Conservation (phyloP, 2,888 invertebrate genomes). For the Nymphalis urticae region DNA sequence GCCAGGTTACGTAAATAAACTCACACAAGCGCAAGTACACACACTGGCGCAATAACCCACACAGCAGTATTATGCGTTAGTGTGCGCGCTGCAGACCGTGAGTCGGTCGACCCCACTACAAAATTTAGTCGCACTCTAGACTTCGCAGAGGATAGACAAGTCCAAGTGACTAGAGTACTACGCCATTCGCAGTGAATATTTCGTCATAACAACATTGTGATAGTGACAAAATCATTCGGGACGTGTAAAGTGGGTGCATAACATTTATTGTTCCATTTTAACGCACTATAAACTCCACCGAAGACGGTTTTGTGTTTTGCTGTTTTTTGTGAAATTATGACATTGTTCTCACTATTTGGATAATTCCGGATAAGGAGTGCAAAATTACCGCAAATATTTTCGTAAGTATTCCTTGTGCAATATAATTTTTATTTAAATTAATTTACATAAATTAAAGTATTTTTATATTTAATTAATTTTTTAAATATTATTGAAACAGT, state of each 20-base stretch:
- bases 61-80: slow-evolving; percentile 39
- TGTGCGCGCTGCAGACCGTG: slow-evolving; percentile 69
- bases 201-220: slow-evolving; percentile 79
- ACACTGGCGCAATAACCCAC: slow-evolving; percentile 46
- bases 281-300: slow-evolving; percentile 63
- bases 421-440: slow-evolving; percentile 22
- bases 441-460: not conserved
- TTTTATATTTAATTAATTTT: slow-evolving; percentile 8
- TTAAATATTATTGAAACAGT: not conserved
- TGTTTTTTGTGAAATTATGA: slow-evolving; percentile 69
- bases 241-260: slow-evolving; percentile 77
- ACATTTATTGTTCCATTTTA: slow-evolving; percentile 54
- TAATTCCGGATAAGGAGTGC: slow-evolving; percentile 75
- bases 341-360: slow-evolving; percentile 75
- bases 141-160: slow-evolving; percentile 63
- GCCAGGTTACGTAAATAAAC: slow-evolving; percentile 74
- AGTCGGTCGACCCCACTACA: slow-evolving; percentile 77
- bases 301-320: slow-evolving; percentile 57
- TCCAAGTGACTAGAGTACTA: slow-evolving; percentile 58
- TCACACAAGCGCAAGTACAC: slow-evolving; percentile 57
- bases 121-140: slow-evolving; percentile 74
- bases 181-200: slow-evolving; percentile 71
- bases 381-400: slow-evolving; percentile 78
- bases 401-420: slow-evolving; percentile 61
- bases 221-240: slow-evolving; percentile 68